Base-by-base conservation (phyloP, 2,888 invertebrate genomes). In the Meandrusa payeni region DNA sequence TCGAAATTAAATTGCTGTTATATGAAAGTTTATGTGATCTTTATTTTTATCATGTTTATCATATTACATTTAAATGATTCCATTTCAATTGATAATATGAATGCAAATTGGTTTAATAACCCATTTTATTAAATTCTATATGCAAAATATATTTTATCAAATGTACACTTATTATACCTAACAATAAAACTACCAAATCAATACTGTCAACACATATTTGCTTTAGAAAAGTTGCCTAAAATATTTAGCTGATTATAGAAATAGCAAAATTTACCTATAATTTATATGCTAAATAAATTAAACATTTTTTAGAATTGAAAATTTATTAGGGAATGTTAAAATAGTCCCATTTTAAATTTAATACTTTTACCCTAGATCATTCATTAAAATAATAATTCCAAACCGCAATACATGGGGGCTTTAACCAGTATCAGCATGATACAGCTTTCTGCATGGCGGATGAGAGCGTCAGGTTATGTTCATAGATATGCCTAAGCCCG, bases 371-470 rank as follows among this genome's bases (percentile, higher is more conserved):
- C 12, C n/a, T 31, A 31, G 29, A 29, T 17, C 17, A 9, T 11
- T 24, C 40, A 36, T 29, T 36, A 31, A 15, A 41, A 32, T 12
- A 9, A 41, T 29, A 46, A 41, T 27, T 48, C 38, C 20, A 40
- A 46, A 45, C 46, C 43, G 12, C 36, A 38, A 51, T 47, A 55
- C 37, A 36, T 49, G 48, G 57, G n/a, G 57, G 61, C 64, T 62
- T 62, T 51, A 66, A 71, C 65, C 65, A 64, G 75, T 75, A 77
- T 72, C 74, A 83, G 87, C 87, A 87, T 87, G 87, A 77, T 69
- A 76, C 76, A 76, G 87, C 87, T 87, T 87, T 70, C 75, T 85
- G 87, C 87, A 87, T 87, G 87, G 85, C 83, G 81, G 82, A 83
- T 76, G 67, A 73, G 59, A 72, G 61, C 69, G 74, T 82, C 82